Percentiles rank a stretch among this genome's conserved stretches.
These are phyloP conservation scores for Perca fluviatilis DNA, from an alignment of 2,113 vertebrate genomes.

Conservation along the genomic window DNA sequence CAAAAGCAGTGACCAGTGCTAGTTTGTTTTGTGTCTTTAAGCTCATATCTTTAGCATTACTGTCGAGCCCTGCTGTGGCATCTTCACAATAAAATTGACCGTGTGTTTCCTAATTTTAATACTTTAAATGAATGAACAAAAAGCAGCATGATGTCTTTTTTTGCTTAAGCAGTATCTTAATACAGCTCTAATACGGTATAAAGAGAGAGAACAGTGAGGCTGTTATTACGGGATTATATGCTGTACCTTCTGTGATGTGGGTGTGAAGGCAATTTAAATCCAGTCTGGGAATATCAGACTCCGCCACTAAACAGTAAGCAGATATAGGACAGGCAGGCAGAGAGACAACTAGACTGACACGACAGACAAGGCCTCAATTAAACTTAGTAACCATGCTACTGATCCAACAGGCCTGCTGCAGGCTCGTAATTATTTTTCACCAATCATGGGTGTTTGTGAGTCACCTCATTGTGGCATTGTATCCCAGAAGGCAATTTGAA, in stretches of 20 bases:
- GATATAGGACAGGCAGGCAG: background rate
- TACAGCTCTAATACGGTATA: background rate
- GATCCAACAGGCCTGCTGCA: slow-evolving; percentile 51
- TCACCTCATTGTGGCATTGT: slow-evolving; percentile 40
- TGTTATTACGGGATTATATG: background rate
- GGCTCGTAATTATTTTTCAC: slow-evolving; percentile 68
- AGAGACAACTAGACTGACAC: slow-evolving; percentile 2
- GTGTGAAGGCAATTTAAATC: background rate
- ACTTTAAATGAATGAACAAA: background rate
- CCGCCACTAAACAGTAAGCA: background rate
- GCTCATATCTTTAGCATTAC: too few species aligned
- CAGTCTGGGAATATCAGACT: background rate
- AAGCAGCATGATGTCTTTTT: background rate
- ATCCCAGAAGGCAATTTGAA: slow-evolving; percentile 54
- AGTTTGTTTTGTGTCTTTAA: too few species aligned
- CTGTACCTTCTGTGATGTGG: background rate
- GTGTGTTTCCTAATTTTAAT: background rate
- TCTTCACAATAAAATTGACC: background rate
- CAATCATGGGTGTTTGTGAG: slow-evolving; percentile 47
- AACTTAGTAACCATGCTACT: slow-evolving; percentile 46
- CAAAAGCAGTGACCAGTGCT: too few species aligned
- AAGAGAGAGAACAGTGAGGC: background rate
- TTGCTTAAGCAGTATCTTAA: background rate
- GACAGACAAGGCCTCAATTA: slow-evolving; percentile 42
- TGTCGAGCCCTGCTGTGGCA: too few species aligned